Base-by-base conservation (phyloP, 2,888 invertebrate species). In the Athetis lepigone region DNA sequence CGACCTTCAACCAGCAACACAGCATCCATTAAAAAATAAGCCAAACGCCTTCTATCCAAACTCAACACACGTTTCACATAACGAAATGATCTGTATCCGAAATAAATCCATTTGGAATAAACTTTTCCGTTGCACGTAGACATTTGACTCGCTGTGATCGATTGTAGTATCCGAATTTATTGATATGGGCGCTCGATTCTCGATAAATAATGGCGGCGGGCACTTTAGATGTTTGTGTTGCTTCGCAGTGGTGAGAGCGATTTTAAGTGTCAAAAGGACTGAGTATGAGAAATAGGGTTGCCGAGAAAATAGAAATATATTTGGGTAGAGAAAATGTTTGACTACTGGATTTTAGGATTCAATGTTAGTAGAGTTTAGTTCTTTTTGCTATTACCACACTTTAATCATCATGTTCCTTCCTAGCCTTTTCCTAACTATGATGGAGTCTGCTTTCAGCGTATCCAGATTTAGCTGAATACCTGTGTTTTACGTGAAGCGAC, bases 41-140 rank as follows among this genome's bases (percentile, higher is more conserved):
- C 9, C 29, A 2, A 40, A 51, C 50, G 21, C 23, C 64, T 50
- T 74, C 54, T 23, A 64, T 16, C 46, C 27, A 2, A 50, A 50
- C 61, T 39, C 42, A 42, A 43, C 45, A 52, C 51, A 64, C 40
- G 63, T 62, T 29, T 43, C 55, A 52, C 57, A 79, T 73, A 77
- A 71, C 67, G 54, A 72, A 80, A 75, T 81, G 66, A 79, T 66
- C 67, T 55, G 68, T 65, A 67, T 52, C 49, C 52, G 66, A 80
- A 80, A 82, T 81, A 82, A 81, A 77, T 77, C 66, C 68, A 80
- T 70, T 77, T 66, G 69, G 68, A 69, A 79, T 81, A 75, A 77
- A 80, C 65, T 73, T 74, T 62, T 73, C 70, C 54, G 54, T 57
- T 64, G 39, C 75, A 62, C 72, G 64, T 60, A 75, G 70, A 77